Percentiles rank a stretch among this genome's conserved stretches.
phyloP scores from a whole-genome alignment of 92 coral and sea anemone species.

The Muricea muricata region DNA sequence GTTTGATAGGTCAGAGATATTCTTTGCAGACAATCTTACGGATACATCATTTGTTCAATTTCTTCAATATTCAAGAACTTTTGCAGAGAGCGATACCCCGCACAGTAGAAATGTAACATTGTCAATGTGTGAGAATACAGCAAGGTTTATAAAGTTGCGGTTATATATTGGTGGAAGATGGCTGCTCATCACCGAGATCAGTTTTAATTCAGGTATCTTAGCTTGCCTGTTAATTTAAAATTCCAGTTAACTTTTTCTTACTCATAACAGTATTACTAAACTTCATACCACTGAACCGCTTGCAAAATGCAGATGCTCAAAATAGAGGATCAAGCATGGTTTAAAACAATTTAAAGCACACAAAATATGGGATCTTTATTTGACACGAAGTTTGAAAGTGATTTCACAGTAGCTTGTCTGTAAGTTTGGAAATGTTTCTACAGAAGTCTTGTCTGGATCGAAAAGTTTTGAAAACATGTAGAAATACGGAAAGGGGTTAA shows the following conservation, averaged over 20 bases:
- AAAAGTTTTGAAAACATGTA: too few species aligned
- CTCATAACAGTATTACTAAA: too few species aligned
- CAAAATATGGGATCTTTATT: too few species aligned
- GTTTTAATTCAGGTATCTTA: conserved; percentile 72
- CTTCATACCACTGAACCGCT: too few species aligned
- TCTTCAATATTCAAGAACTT: conserved; percentile 14
- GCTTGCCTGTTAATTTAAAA: background rate
- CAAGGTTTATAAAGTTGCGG: conserved; percentile 59
- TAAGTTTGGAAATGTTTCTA: too few species aligned
- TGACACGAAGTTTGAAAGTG: too few species aligned
- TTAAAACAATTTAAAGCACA: too few species aligned
- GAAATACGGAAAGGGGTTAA: too few species aligned
- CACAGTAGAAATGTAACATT: conserved; percentile 71
- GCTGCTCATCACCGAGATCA: conserved; percentile 87
- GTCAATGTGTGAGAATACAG: conserved; percentile 76
- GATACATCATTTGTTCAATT: background rate
- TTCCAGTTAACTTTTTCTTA: background rate
- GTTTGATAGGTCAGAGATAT: conserved; percentile 7
- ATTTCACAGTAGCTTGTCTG: too few species aligned
- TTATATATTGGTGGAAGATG: conserved; percentile 75
- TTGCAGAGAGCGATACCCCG: background rate
- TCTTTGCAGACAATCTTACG: conserved; percentile 1
- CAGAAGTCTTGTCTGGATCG: too few species aligned
- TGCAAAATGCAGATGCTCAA: too few species aligned
- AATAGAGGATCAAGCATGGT: too few species aligned